Base-by-base conservation (phyloP, 2,888 invertebrate genomes). In the Liopterus haemorrhoidalis region DNA sequence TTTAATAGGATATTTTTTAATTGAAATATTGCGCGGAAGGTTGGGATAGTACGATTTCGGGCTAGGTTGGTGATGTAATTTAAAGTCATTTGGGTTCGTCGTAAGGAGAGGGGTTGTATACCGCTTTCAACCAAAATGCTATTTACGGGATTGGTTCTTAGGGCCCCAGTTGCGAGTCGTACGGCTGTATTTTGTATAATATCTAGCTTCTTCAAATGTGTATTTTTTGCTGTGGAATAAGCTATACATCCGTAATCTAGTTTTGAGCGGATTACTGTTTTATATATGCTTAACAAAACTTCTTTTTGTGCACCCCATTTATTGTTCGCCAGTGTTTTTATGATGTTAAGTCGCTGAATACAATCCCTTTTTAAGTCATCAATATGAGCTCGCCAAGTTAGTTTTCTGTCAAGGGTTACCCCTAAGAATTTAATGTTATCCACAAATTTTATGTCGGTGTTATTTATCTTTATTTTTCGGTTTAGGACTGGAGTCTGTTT, bases 161-260 rank as follows among this genome's bases (percentile, higher is more conserved):
- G 50, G 5, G 53, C 52, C 1, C 53, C 53, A 1, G 49, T n/a
- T 3, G 42, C 33, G 1, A 51, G 9, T 37, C 50, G 28, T 1
- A 52, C 30, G 2, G 32, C 46, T 16, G 41, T 30, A 15, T 51
- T 46, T 6, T 52, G 53, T 2, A 54, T 25, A 1, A 49, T n/a
- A n/a, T 54, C 28, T 16, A 53, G 30, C 24, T 36, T 11, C 31
- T 19, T 46, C 2, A 45, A 20, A 6, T 27, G 25, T 4, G 8
- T 14, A 12, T 28, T 5, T 22, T 31, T 40, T 5, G 53, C 53
- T 2, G 52, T 52, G 16, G 39, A 44, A 20, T 55, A 57, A 18
- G 54, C 20, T 22, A 50, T 43, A 2, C 51, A 46, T 2, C 54
- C 55, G 19, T 56, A 56, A 19, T 56, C 55, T 1, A 57, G 5